These are phyloP conservation scores for Synanthedon andrenaeformis DNA, from an alignment of 2,888 invertebrate genomes.

Conservation along the genomic window DNA sequence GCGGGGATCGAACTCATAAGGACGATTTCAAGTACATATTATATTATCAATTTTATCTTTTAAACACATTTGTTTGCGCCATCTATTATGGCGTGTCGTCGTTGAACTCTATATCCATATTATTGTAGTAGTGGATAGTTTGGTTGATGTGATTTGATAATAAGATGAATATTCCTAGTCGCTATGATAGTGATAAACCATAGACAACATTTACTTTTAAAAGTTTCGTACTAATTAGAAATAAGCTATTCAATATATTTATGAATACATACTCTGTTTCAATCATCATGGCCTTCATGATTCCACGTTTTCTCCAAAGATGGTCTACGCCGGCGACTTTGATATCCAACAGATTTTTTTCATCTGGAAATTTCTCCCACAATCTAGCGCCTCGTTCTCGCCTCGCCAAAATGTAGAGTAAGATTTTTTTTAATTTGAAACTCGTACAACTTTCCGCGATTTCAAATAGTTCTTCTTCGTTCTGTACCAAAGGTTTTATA, in stretches of 20 bases:
- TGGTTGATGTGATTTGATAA: too few relatives aligned
- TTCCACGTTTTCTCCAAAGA: slow-evolving; percentile 74
- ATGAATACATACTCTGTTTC: slow-evolving; percentile 71
- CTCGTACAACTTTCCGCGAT: slow-evolving; percentile 65
- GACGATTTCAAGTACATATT: too few relatives aligned
- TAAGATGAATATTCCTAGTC: too few relatives aligned
- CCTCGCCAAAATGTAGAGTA: slow-evolving; percentile 65
- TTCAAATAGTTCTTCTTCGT: slow-evolving; percentile 42
- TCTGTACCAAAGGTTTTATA: neutral
- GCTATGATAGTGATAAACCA: too few relatives aligned
- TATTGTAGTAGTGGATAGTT: too few relatives aligned
- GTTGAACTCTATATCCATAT: too few relatives aligned
- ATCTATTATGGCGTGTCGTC: too few relatives aligned
- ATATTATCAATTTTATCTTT: too few relatives aligned
- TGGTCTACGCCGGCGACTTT: slow-evolving; percentile 77
- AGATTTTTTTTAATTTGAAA: slow-evolving; percentile 74
- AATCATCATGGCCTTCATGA: slow-evolving; percentile 73
- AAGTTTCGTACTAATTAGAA: too few relatives aligned
- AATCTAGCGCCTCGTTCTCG: slow-evolving; percentile 69
- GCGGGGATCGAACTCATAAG: too few relatives aligned
- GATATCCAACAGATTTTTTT: slow-evolving; percentile 69
- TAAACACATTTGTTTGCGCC: too few relatives aligned
- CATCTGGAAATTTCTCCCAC: slow-evolving; percentile 68
- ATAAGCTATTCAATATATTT: neutral
- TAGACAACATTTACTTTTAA: too few relatives aligned